Evolutionary conservation across 1,140 invertebrate species (phyloP), one percentile per base, ranked within the genome.

Genomic region (Acromyrmex heyeri): DNA sequence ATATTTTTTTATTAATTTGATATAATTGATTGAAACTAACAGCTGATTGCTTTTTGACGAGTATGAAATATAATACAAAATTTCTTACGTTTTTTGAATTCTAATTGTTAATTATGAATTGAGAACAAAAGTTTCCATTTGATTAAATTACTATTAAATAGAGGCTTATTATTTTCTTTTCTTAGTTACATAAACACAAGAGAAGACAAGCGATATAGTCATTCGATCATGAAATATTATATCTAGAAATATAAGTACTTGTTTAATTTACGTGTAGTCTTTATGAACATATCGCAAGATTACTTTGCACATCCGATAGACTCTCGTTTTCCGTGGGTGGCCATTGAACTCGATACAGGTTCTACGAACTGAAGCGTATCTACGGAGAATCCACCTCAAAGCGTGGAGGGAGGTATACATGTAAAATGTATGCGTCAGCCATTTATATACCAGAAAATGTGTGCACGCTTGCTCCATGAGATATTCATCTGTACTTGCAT

Each of bases 341-440:
- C 62, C 77, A 70, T 86, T 87, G 86, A 87, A 86, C 82, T 72
- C 38, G n/a, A 73, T 73, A 21, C 67, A 72, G 21, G 65, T 82
- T 82, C 55, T 30, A 73, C n/a, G 69, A 83, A 73, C 38, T 61
- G 38, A 38, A 24, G 24, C 24, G 16, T 48, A 73, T 61, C 55
- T 82, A 61, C 27, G 55, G n/a, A 72, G 21, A 72, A 57, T 59
- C 8, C 18, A 73, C 21, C 2, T 83, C 44, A 57, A 57, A 59
- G 50, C 30, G 5, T 8, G 44, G n/a, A n/a, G 24, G 24, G 38
- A 8, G 30, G 0, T 59, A 70, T 24, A 82, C 50, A 48, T 59
- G 44, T 59, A 61, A 73, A 73, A 34, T 73, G 12, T 73, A 44
- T 61, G 53, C 38, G 12, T 59, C 14, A 21, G 34, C 34, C 27